phyloP scores from a whole-genome alignment of 2,888 invertebrate species.

The Pilophorus perplexus region DNA sequence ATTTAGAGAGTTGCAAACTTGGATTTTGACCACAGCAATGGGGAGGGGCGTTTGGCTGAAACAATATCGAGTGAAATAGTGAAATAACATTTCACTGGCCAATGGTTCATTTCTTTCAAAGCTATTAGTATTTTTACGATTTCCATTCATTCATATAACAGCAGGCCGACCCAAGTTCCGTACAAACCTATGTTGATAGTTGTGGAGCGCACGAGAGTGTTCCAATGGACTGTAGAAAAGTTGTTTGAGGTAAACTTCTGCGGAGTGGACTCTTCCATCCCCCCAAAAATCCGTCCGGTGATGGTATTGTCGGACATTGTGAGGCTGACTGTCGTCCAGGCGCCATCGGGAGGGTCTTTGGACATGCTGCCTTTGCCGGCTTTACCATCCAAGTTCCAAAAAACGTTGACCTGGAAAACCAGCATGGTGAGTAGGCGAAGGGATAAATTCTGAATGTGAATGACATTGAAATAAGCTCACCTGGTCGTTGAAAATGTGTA shows the following conservation, averaged over 20 bases:
- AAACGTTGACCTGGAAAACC: slow-evolving; percentile 25
- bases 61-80: no score
- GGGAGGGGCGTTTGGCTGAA: no score
- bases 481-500: slow-evolving; percentile 48
- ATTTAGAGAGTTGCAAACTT: no score
- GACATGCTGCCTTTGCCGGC: slow-evolving; percentile 58
- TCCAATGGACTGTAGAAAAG: slow-evolving; percentile 50
- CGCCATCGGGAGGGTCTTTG: slow-evolving; percentile 61
- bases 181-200: slow-evolving; percentile 34
- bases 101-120: no score
- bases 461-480: no score
- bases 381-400: slow-evolving; percentile 50
- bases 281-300: slow-evolving; percentile 47
- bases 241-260: slow-evolving; percentile 45
- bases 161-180: no score
- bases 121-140: no score
- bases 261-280: slow-evolving; percentile 36
- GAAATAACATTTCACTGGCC: no score
- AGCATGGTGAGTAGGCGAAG: not conserved
- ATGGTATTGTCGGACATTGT: slow-evolving; percentile 54
- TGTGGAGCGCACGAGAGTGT: slow-evolving; percentile 47
- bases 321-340: slow-evolving; percentile 65
- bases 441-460: not conserved
- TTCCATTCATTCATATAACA: no score
- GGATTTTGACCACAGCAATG: no score